Conservation (phyloP, 1,140 invertebrate genomes). For the Arion vulgaris region DNA sequence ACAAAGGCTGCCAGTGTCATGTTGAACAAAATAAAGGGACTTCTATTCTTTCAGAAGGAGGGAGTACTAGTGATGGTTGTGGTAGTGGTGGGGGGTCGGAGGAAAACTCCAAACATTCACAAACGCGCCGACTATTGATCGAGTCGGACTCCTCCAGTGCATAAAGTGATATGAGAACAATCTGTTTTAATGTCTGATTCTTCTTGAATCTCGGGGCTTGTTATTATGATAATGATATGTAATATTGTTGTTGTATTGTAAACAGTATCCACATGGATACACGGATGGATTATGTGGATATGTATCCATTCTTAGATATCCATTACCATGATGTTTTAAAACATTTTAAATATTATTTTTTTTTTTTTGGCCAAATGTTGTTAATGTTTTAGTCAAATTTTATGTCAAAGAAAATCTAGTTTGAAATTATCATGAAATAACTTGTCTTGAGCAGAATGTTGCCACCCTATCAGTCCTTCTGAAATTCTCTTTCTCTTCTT, state of each 20-base stretch:
- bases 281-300: too few species aligned
- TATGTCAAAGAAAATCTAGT: too few species aligned
- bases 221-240: background rate
- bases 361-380: background rate
- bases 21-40: constrained; percentile 21
- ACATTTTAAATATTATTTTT: background rate
- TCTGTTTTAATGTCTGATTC: constrained; percentile 21
- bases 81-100: background rate
- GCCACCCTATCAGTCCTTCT: too few species aligned
- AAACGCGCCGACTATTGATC: constrained; percentile 48
- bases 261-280: too few species aligned
- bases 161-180: constrained; percentile 32
- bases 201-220: constrained; percentile 29
- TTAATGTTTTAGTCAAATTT: too few species aligned
- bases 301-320: too few species aligned
- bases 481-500: too few species aligned
- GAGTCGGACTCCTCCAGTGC: constrained; percentile 50
- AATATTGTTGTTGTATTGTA: background rate
- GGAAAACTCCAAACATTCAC: constrained; percentile 44
- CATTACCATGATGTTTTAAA: too few species aligned
- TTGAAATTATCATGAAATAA: too few species aligned
- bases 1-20: constrained; percentile 78
- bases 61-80: constrained; percentile 1
- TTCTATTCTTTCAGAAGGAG: constrained; percentile 32
- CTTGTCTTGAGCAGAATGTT: too few species aligned